Conservation (phyloP, 2,888 invertebrate genomes). For the Drosophila cognata region DNA sequence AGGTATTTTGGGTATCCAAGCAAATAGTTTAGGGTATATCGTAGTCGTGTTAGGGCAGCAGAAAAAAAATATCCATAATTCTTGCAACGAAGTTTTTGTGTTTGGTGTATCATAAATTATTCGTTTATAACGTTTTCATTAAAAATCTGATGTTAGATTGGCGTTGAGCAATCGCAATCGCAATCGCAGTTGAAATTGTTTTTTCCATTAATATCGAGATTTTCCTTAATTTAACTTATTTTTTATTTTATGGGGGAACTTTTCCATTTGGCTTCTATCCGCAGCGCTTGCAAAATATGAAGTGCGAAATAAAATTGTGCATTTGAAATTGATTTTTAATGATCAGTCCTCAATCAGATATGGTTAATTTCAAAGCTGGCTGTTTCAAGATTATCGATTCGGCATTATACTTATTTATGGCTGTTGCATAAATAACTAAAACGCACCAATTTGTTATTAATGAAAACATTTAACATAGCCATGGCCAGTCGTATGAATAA, state of each 20-base stretch:
- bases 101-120: slow-evolving; percentile 24
- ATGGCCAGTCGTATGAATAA: slow-evolving; percentile 28
- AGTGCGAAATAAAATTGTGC: slow-evolving; percentile 25
- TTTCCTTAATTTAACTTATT: slow-evolving; percentile 8
- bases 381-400: slow-evolving; percentile 13
- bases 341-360: neutral
- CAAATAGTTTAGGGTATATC: neutral
- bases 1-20: too few species aligned
- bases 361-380: neutral
- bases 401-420: slow-evolving; percentile 42
- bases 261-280: slow-evolving; percentile 1
- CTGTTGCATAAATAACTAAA: slow-evolving; percentile 49
- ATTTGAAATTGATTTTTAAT: slow-evolving; percentile 24
- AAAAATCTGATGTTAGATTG: slow-evolving; percentile 6
- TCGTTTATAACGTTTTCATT: slow-evolving; percentile 17
- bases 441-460: slow-evolving; percentile 12
- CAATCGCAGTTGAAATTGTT: slow-evolving; percentile 1
- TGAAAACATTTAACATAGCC: neutral
- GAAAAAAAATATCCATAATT: slow-evolving; percentile 4
- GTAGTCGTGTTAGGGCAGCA: neutral
- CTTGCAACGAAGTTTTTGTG: slow-evolving; percentile 16
- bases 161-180: slow-evolving; percentile 3
- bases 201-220: slow-evolving; percentile 6
- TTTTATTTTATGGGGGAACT: neutral
- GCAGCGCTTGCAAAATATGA: neutral